A percentile compares a stretch with the other conserved stretches of the same genome.
These are phyloP conservation scores for Iselma pallidipennis DNA, from an alignment of 2,888 invertebrate species.

Conservation along the genomic window DNA sequence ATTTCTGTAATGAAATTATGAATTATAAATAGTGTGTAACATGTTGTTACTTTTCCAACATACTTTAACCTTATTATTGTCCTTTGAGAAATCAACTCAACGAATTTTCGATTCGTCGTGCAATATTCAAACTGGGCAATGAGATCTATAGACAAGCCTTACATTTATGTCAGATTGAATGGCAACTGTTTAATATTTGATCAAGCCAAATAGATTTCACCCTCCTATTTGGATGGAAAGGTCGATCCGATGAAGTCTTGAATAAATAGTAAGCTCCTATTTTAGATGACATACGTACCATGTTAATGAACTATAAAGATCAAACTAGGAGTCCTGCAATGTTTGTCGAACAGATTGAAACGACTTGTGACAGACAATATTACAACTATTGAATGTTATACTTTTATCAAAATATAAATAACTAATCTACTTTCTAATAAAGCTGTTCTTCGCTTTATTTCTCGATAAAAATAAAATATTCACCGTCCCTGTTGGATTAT, in stretches of 20 bases:
- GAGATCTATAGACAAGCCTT: conserved; percentile 35
- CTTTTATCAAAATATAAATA: no score
- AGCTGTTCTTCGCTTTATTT: no score
- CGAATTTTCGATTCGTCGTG: conserved; percentile 13
- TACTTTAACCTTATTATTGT: conserved; percentile 37
- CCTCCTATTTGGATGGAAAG: conserved; percentile 30
- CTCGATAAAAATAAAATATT: no score
- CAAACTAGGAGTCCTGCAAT: conserved; percentile 26
- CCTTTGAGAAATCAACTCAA: conserved; percentile 41
- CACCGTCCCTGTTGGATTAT: no score
- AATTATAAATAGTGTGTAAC: conserved; percentile 35
- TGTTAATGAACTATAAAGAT: conserved; percentile 36
- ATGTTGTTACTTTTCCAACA: conserved; percentile 22
- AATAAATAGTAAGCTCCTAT: conserved; percentile 29
- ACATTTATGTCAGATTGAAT: conserved; percentile 36
- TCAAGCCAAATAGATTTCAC: conserved; percentile 46
- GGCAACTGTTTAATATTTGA: conserved; percentile 48
- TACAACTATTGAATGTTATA: neutral
- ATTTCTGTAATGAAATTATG: conserved; percentile 33
- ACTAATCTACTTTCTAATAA: no score
- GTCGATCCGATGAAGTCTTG: conserved; percentile 32
- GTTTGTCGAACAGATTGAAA: conserved; percentile 26
- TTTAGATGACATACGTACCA: conserved; percentile 29
- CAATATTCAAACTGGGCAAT: conserved; percentile 23
- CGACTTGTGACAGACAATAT: neutral